A percentile compares a stretch with the other conserved stretches of the same genome.
Conservation (phyloP, 2,888 invertebrate genomes). For the Andrena flavipes region DNA sequence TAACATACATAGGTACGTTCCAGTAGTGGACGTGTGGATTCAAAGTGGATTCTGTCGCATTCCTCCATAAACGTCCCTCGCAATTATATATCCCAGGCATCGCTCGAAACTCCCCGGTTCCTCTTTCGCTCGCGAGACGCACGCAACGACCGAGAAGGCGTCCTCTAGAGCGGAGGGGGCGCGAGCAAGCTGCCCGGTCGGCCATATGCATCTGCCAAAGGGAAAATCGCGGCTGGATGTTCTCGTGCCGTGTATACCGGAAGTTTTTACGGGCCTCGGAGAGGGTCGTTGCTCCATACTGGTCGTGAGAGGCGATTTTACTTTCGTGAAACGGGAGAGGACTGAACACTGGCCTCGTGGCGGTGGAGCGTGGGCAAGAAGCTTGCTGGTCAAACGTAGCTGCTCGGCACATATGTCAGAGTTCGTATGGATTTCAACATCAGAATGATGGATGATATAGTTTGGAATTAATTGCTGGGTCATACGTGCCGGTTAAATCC, state of each 20-base stretch:
- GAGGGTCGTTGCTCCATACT: conserved; percentile 63
- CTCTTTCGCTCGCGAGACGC: conserved; percentile 61
- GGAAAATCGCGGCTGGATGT: conserved; percentile 64
- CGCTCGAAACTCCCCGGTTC: conserved; percentile 66
- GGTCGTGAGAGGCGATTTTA: conserved; percentile 42
- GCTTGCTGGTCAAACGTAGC: too few relatives aligned
- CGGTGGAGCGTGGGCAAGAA: too few relatives aligned
- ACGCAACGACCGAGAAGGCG: conserved; percentile 58
- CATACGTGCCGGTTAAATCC: too few relatives aligned
- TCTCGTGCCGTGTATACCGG: conserved; percentile 68
- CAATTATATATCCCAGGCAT: conserved; percentile 69
- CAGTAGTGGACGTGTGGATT: conserved; percentile 39
- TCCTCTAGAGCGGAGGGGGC: conserved; percentile 21
- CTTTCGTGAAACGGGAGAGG: conserved; percentile 22
- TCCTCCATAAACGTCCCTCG: conserved; percentile 64
- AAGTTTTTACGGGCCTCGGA: conserved; percentile 64
- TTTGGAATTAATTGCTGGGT: too few relatives aligned
- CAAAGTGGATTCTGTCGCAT: conserved; percentile 67
- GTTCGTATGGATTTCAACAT: too few relatives aligned
- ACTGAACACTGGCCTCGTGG: too few relatives aligned
- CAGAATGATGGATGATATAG: too few relatives aligned
- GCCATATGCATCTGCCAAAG: conserved; percentile 60
- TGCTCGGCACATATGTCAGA: too few relatives aligned
- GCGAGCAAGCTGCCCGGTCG: conserved; percentile 36
- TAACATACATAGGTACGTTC: conserved; percentile 18